Conservation (phyloP, 2,888 invertebrate species). For the Microdon myrmicae region DNA sequence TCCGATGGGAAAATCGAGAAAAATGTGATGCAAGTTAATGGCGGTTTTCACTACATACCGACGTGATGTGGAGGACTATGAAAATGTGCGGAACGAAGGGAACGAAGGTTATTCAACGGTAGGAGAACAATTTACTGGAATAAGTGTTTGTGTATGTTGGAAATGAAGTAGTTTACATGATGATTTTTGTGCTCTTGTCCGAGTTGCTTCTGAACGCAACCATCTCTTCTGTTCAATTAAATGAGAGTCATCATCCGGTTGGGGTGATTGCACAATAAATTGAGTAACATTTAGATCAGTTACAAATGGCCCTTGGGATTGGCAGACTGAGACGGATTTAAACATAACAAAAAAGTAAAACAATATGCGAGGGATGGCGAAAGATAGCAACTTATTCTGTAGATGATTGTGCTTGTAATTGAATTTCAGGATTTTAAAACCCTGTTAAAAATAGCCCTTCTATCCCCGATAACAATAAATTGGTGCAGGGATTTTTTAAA, state of each 20-base stretch:
- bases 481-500: too few species aligned
- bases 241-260: constrained; percentile 1
- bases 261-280: constrained; percentile 2
- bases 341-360: too few species aligned
- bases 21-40: constrained; percentile 9
- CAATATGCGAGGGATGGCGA: too few species aligned
- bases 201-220: too few species aligned
- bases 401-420: too few species aligned
- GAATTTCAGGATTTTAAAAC: too few species aligned
- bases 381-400: too few species aligned
- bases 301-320: too few species aligned
- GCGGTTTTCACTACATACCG: constrained; percentile 4
- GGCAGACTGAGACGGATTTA: too few species aligned
- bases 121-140: constrained; percentile 1
- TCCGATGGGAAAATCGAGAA: constrained; percentile 1
- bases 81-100: not conserved
- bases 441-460: too few species aligned
- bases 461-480: too few species aligned
- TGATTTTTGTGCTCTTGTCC: not conserved
- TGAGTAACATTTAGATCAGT: not conserved
- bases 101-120: constrained; percentile 8
- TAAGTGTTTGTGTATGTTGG: constrained; percentile 4
- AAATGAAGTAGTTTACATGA: constrained; percentile 11
- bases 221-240: not conserved
- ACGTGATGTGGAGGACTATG: too few species aligned